Percentiles rank a stretch among this genome's conserved stretches.
These are phyloP conservation scores for Falco peregrinus DNA, from an alignment of 2,797 vertebrate species.

Conservation along the genomic window DNA sequence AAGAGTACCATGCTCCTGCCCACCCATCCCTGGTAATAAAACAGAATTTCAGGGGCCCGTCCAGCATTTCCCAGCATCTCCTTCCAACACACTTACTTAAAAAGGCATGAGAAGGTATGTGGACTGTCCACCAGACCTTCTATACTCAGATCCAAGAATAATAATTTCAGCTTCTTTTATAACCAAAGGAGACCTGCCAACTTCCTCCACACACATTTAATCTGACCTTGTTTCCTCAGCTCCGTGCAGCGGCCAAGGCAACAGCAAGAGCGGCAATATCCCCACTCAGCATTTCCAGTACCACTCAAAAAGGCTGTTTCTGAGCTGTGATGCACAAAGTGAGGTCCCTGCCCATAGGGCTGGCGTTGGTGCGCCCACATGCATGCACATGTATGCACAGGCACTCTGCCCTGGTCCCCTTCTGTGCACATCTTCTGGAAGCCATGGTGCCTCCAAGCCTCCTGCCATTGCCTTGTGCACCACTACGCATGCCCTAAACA, in stretches of 20 bases:
- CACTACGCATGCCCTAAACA: neutral
- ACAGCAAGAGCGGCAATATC: neutral
- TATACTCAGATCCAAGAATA: slow-evolving; percentile 37
- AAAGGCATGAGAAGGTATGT: neutral
- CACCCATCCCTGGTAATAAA: neutral
- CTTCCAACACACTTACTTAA: neutral
- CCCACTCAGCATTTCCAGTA: neutral
- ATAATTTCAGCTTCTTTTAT: slow-evolving; percentile 48
- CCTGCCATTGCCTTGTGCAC: neutral
- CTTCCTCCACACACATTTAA: slow-evolving; percentile 47
- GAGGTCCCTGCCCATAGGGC: neutral
- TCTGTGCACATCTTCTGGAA: neutral
- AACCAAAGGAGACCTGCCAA: slow-evolving; percentile 52
- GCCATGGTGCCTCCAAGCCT: neutral
- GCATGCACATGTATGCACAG: no score
- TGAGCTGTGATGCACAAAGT: neutral
- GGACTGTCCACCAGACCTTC: slow-evolving; percentile 31
- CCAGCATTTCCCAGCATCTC: neutral
- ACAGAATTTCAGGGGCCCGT: neutral
- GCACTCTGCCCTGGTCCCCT: neutral
- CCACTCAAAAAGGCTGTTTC: neutral
- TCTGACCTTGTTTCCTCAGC: slow-evolving; percentile 47
- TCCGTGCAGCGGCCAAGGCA: neutral
- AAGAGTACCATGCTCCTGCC: neutral
- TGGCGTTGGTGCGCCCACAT: neutral